Evolutionary conservation across 2,888 invertebrate species (phyloP).

Genomic region (Dione vanillae): DNA sequence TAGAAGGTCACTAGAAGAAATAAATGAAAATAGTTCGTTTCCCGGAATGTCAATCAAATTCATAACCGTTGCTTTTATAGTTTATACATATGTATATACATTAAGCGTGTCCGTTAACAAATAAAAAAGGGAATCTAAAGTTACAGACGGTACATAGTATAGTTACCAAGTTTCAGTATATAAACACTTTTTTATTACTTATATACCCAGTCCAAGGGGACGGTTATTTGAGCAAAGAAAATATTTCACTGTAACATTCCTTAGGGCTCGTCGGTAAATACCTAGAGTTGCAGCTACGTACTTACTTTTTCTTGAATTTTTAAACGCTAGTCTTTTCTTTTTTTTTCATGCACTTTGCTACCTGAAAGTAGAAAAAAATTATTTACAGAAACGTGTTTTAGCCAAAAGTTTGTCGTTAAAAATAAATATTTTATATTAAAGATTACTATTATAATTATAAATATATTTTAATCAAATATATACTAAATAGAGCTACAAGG

Average conservation of each 20-base stretch:
- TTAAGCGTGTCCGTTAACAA: too few species aligned
- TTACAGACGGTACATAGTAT: not conserved
- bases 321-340: not conserved
- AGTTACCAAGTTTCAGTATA: not conserved
- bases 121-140: too few species aligned
- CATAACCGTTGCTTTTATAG: too few species aligned
- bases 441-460: too few species aligned
- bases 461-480: too few species aligned
- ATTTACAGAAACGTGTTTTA: not conserved
- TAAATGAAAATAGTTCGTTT: too few species aligned
- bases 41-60: too few species aligned
- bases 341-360: slow-evolving; percentile 14
- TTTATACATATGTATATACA: too few species aligned
- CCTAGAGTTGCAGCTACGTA: slow-evolving; percentile 3
- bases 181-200: not conserved
- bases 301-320: slow-evolving; percentile 24
- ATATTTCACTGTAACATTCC: not conserved
- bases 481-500: too few species aligned
- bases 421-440: too few species aligned
- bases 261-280: slow-evolving; percentile 3
- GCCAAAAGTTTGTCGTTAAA: not conserved
- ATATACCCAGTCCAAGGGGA: not conserved
- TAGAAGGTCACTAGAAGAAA: too few species aligned
- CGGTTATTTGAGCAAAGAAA: slow-evolving; percentile 3
- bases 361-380: slow-evolving; percentile 15